Evolutionary conservation across 2,113 vertebrate genomes (phyloP), one percentile per base, ranked within the genome.

Genomic region (Muntiacus muntjak): DNA sequence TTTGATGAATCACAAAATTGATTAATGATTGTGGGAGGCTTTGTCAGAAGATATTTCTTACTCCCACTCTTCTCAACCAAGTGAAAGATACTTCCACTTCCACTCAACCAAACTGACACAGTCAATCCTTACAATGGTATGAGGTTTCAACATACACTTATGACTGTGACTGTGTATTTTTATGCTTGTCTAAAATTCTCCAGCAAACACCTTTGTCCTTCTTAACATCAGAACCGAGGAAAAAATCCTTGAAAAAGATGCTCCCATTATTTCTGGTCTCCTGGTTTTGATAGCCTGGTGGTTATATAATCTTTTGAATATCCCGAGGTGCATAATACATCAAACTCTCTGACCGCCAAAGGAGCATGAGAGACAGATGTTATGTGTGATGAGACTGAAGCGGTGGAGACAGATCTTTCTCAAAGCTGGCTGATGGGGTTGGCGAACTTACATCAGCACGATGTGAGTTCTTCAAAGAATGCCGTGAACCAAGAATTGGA

Each of bases 241-340:
- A 45, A 79, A 91, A 87, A 82, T 95, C 85, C 95, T 96, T 97
- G 92, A 95, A 95, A 97, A 40, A 84, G 33, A 91, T 86, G n/a
- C 9, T 60, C 16, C 58, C 58, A 82, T 96, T 95, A 96, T 97
- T 89, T 97, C 95, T 74, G 76, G 85, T 94, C 96, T 93, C 82
- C 87, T 94, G 92, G 67, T 89, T 96, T 97, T 95, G 95, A 97
- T 93, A 96, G 95, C 40, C 54, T 97, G 62, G n/a, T 97, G 84
- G 71, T 90, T 97, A 92, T 71, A 96, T 93, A 87, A 97, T 81
- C 58, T 92, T 62, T 50, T 88, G 82, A 95, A 71, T 94, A 96
- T 91, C 86, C 95, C 47, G 52, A 93, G 78, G 97, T 95, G 85
- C 74, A 95, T 94, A 95, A 96, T 93, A 87, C 57, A 95, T 88